Base-by-base conservation (phyloP, 1,140 invertebrate species). In the Limonius californicus region DNA sequence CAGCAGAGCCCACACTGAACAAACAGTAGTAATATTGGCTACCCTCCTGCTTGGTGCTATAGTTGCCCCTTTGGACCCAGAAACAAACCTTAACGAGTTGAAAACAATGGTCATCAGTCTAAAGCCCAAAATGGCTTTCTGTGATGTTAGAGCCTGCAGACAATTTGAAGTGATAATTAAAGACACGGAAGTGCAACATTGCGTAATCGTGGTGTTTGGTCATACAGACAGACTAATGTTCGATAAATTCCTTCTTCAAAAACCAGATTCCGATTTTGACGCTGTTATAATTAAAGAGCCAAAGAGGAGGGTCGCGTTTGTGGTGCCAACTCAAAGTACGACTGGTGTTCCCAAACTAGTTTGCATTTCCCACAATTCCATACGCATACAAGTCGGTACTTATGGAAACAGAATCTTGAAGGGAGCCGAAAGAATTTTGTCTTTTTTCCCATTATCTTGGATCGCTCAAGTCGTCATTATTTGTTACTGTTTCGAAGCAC, bases 101-200 rank as follows among this genome's bases (percentile, higher is more conserved):
- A 50, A 67, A n/a, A 55, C 54, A 2, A 6, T 69, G 2, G 45
- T 73, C 0, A 54, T 45, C 9, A 67, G 67, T 43, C 54, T 71
- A 1, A 65, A 66, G 45, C 71, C 71, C 7, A 71, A 70, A 64
- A 64, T 73, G 54, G 66, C 63, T 14, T 73, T 73, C 54, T 70
- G 66, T 39, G 70, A 71, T 54, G 20, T 58, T 2, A 55, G 68
- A 30, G 62, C 66, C 1, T 42, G 65, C 3, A 65, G 62, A 20
- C 65, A 69, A 16, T 60, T 71, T 0, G 64, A 71, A 16, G 54
- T 66, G 23, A 63, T 70, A n/a, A 30, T 71, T 0, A 39, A 42
- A 2, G 61, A 47, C 9, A 54, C 30, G 32, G 14, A 54, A 14
- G 43, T 42, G 27, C n/a, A 2, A 9, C 4, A 7, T n/a, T 57